phyloP scores from a whole-genome alignment of 2,797 vertebrate species.

The Lepilemur septentrionalis region DNA sequence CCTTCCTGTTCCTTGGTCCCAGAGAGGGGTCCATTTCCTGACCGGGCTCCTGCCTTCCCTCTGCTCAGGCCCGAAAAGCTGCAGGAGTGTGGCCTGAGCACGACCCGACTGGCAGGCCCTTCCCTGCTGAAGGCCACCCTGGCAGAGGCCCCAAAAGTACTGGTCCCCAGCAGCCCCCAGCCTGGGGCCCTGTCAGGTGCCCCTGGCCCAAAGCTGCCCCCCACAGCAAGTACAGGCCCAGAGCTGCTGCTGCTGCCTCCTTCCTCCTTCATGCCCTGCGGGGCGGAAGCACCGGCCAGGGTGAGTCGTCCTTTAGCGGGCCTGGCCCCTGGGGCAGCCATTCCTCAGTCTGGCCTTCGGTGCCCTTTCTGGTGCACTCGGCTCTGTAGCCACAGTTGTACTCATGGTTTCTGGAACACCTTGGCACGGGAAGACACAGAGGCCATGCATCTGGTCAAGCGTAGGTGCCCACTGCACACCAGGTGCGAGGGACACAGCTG shows the following conservation, averaged over 20 bases:
- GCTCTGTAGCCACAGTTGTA: background rate
- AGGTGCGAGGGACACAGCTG: background rate
- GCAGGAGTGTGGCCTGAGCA: background rate
- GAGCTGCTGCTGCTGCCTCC: constrained; percentile 85
- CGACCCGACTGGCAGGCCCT: background rate
- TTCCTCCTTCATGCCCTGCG: constrained; percentile 82
- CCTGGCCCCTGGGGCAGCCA: background rate
- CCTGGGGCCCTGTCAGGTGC: background rate
- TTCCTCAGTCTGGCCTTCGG: background rate
- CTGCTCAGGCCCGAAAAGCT: constrained; percentile 57
- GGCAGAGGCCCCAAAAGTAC: background rate
- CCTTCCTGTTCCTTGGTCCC: background rate
- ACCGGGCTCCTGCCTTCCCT: background rate
- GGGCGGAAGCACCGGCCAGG: background rate
- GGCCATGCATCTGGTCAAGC: background rate
- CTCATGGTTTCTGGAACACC: background rate
- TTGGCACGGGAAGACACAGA: background rate
- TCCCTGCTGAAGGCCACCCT: background rate
- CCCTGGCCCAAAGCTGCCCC: background rate
- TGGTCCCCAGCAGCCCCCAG: background rate
- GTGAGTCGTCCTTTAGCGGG: constrained; percentile 66
- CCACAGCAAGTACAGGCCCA: background rate
- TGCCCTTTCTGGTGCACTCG: rapidly evolving
- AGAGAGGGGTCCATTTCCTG: background rate
- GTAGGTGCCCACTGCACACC: background rate